Evolutionary conservation across 2,888 invertebrate genomes (phyloP), one percentile per base, ranked within the genome.

Genomic region (Stegana nigrithorax): DNA sequence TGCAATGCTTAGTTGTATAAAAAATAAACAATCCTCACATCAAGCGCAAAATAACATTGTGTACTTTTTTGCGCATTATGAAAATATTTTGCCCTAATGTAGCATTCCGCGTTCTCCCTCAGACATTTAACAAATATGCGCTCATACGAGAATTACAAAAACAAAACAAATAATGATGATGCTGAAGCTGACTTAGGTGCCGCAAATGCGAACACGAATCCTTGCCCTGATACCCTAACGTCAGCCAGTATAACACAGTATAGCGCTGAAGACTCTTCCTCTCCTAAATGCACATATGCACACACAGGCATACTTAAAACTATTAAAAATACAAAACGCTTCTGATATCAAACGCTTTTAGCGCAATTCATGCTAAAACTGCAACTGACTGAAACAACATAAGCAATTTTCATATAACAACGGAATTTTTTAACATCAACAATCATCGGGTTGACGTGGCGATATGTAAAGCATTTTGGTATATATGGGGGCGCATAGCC

Each of bases 41-140:
- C 75, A 78, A 76, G 75, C 78, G 67, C 73, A 75, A 75, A 75
- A 75, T 78, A 75, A 76, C 75, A 75, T 75, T 75, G 77, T 78
- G 76, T 75, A 75, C 75, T 75, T 78, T 75, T 76, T 78, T 73
- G 74, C 76, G 74, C 74, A 78, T 76, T 76, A 75, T 78, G 75
- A 74, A 75, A 75, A 70, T 77, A 74, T 78, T 53, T 53, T 77
- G 69, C 67, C 57, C 68, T 12, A 50, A 26, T n/a, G 29, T 21
- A 53, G 39, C 17, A 14, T 39, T 39, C 39, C 39, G 17, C 39
- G n/a, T 6, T n/a, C 39, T 14, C 5, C 39, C n/a, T 8, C 8
- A 51, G 26, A 51, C 17, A 14, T 50, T 50, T 50, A 50, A 26
- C 10, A 39, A 39, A 39, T 39, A 39, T 39, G 39, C 39, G 39